Percentiles rank a stretch among this genome's conserved stretches.
These are phyloP conservation scores for Xenotilapia flavipinnis DNA, from an alignment of 2,113 vertebrate genomes.

Conservation along the genomic window DNA sequence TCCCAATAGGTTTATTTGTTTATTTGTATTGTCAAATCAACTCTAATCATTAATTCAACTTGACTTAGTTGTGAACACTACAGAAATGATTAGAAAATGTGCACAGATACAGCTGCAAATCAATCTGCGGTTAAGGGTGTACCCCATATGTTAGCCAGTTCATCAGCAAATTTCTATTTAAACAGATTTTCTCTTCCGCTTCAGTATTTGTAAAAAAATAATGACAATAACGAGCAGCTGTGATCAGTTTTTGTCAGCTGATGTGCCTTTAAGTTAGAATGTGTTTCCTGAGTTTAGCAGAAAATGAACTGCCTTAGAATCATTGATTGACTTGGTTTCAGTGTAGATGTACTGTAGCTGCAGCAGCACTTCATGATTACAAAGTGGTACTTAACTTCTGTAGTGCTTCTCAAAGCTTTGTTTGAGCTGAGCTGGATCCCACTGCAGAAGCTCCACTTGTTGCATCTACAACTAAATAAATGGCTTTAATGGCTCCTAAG, in stretches of 20 bases:
- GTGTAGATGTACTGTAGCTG: not conserved
- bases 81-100: not conserved
- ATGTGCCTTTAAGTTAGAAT: not conserved
- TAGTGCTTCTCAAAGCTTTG: not conserved
- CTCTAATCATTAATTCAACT: not conserved
- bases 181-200: not conserved
- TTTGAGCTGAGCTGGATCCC: not conserved
- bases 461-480: constrained; percentile 16
- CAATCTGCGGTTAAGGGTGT: not conserved
- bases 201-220: not conserved
- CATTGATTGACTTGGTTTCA: not conserved
- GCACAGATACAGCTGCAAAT: not conserved
- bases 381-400: not conserved
- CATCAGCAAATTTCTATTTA: not conserved
- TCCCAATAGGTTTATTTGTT: not conserved
- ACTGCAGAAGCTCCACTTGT: not conserved
- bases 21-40: not conserved
- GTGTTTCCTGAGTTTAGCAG: not conserved
- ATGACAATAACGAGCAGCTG: not conserved
- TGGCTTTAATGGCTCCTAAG: constrained; percentile 35
- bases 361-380: not conserved
- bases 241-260: not conserved
- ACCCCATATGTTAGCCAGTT: not conserved
- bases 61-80: not conserved
- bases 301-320: not conserved